Evolutionary conservation across 1,140 invertebrate genomes (phyloP), one percentile per base, ranked within the genome.

Genomic region (Pseudomyrmex pallidus): DNA sequence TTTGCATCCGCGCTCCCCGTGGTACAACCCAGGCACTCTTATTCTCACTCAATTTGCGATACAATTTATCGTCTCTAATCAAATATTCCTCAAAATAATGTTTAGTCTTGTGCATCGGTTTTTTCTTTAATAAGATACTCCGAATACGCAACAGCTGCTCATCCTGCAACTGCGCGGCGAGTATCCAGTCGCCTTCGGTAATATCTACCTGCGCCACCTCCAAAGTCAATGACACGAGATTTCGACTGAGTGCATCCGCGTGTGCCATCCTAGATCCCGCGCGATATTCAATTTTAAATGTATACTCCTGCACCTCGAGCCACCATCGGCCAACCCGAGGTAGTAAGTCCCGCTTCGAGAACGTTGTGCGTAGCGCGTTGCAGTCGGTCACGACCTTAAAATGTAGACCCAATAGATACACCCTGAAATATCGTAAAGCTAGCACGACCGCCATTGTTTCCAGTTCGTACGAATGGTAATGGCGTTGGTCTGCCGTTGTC

Each of bases 401-500:
- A 0, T 44, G 0, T 15, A 66, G 12, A 0, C 70, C 62, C 2
- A 82, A 0, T 1, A 83, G 12, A 1, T 83, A 83, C 4, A 66
- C 44, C 13, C 50, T 2, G 2, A 83, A 83, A 12, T 64, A 1
- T 3, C 64, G 44, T 0, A 80, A 0, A 0, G 54, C 48, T 0
- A 57, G 0, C 0, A 80, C 64, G 0, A 80, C 17, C 0, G 76
- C 76, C 80, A 82, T 62, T 0, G 68, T 82, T 7, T 82, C 68
- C 0, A 82, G 2, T 0, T 82, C 59, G 1, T 82, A 82, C 0
- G 80, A 83, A 1, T 74, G 80, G 1, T 83, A 83, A 10, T 46
- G 56, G 2, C 68, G 54, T 25, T 83, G 50, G 1, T 80, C 76
- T 0, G 15, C n/a, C 0, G 64, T 80, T 0, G 54, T 70, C 12